phyloP scores from a whole-genome alignment of 2,797 vertebrate genomes.

The Gymnoscopelus microlampas region DNA sequence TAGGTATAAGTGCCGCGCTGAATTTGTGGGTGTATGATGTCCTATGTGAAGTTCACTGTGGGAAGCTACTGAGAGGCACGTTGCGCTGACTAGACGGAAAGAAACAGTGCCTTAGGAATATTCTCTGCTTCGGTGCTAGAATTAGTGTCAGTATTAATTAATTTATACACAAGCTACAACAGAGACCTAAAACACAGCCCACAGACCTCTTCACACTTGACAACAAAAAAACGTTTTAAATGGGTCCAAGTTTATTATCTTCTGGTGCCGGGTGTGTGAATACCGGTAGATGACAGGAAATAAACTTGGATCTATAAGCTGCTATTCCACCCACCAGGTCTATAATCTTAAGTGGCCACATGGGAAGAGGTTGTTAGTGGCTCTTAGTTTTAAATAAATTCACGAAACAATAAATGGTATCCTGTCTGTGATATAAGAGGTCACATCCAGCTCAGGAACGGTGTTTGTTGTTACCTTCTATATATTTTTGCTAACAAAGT shows the following conservation, averaged over 20 bases:
- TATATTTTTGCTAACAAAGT: not conserved
- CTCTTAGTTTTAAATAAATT: conserved; percentile 35
- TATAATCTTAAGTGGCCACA: not conserved
- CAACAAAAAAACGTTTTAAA: too few species aligned
- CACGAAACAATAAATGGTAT: conserved; percentile 42
- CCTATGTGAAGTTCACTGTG: conserved; percentile 43
- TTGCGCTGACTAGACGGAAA: conserved; percentile 73
- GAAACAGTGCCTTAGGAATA: conserved; percentile 65
- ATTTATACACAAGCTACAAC: conserved; percentile 61
- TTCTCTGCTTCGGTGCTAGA: conserved; percentile 62
- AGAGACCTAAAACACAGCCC: conserved; percentile 50
- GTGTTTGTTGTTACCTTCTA: not conserved
- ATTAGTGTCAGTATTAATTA: conserved; percentile 68
- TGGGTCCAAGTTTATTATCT: too few species aligned
- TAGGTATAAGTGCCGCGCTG: conserved; percentile 16
- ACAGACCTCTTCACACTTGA: conserved; percentile 19
- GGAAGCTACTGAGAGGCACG: conserved; percentile 52
- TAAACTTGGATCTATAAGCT: too few species aligned
- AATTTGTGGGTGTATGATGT: conserved; percentile 19
- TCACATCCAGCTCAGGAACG: conserved; percentile 21
- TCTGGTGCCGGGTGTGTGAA: too few species aligned
- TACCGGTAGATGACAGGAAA: too few species aligned
- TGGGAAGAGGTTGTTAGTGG: conserved; percentile 27
- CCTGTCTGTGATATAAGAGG: conserved; percentile 2
- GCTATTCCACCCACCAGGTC: too few species aligned